Base-by-base conservation (phyloP, 2,888 invertebrate genomes). In the Crocallis elinguaria region DNA sequence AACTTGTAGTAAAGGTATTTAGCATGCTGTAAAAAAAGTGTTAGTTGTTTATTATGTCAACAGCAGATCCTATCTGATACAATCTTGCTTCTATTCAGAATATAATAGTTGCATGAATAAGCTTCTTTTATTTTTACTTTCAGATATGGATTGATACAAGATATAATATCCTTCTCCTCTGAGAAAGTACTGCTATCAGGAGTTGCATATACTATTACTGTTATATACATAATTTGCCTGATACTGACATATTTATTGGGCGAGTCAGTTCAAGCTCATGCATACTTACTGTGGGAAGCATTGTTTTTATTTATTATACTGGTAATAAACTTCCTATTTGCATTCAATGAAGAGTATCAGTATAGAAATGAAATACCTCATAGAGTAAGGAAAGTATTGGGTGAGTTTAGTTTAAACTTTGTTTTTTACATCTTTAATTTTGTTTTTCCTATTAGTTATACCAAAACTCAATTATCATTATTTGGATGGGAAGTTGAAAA, bases 311-410 rank as follows among this genome's bases (percentile, higher is more conserved):
- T 89, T 70, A 67, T 85, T 11, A 84, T 91, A 69, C 69, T 91
- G 54, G 64, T 87, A 30, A 69, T 88, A 44, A 92, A 92, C 65
- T 88, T 91, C 62, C 58, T 86, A 39, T 75, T 92, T 60, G 88
- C 91, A 29, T 84, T 84, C 50, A 90, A 90, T 72, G 92, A 92
- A 73, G 88, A 92, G 64, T 86, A 86, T 66, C 75, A 88, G 60
- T 83, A 86, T 51, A 80, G 82, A 63, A 87, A 92, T 70, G 94
- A 94, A 84, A 90, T 94, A 73, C 92, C 93, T 54, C 88, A 88
- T 68, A 83, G 92, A 77, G 85, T 89, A 44, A 77, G 69, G 30
- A 88, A 91, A 74, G 91, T 92, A 30, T 71, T 92, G 68, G 87
- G 92, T 92, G 64, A 82, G 83, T 77, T 21, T 19, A 14, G 5